Conservation (phyloP, 2,888 invertebrate genomes). For the Microctonus aethiopoides region DNA sequence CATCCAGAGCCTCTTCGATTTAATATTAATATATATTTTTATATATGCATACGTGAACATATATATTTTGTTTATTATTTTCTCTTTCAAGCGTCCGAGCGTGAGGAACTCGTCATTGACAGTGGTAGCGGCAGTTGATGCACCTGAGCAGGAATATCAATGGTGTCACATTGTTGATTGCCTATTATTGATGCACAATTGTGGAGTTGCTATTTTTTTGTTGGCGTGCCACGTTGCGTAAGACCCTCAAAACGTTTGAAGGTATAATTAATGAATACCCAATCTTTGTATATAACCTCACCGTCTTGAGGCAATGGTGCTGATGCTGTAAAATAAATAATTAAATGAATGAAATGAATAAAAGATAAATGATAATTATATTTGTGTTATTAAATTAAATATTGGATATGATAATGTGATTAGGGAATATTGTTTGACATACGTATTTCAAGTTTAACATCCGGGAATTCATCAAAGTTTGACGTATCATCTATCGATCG, state of each 20-base stretch:
- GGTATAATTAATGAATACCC: constrained; percentile 99
- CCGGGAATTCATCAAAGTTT: constrained; percentile 99
- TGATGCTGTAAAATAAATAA: constrained; percentile 73
- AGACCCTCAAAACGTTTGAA: constrained; percentile 99
- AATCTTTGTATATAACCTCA: constrained; percentile 94
- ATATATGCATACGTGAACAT: not conserved
- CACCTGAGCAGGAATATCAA: constrained; percentile 61
- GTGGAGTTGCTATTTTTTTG: constrained; percentile 75
- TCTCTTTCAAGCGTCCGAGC: constrained; percentile 6
- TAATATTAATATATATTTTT: not conserved
- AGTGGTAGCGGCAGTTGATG: constrained; percentile 56
- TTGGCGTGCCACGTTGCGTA: constrained; percentile 88
- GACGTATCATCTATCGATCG: constrained; percentile 99
- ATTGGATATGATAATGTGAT: not conserved
- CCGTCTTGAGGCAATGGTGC: constrained; percentile 91
- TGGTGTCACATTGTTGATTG: constrained; percentile 55
- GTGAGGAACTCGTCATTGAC: constrained; percentile 31
- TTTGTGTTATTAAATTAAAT: constrained; percentile 6
- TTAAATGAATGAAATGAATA: constrained; percentile 35
- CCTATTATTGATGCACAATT: constrained; percentile 49
- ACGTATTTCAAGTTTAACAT: constrained; percentile 98
- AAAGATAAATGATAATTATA: no score
- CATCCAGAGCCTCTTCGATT: not conserved
- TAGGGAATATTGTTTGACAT: constrained; percentile 68
- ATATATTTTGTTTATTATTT: not conserved